A percentile compares a stretch with the other conserved stretches of the same genome.
These are phyloP conservation scores for Accipiter cooperii DNA, from an alignment of 2,113 vertebrate genomes.

Conservation along the genomic window DNA sequence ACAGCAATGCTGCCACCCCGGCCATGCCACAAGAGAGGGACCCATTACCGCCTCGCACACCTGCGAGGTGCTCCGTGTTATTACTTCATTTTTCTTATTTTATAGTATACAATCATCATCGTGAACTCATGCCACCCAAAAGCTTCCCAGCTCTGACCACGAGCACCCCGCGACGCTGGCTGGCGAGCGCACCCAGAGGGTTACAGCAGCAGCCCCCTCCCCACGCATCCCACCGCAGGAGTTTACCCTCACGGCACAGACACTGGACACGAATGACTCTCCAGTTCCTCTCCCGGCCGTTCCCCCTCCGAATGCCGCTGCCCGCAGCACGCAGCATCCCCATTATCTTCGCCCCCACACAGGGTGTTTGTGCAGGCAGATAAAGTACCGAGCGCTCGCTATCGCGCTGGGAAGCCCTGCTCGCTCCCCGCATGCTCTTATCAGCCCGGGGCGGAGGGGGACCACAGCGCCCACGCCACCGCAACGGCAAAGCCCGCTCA, in stretches of 20 bases:
- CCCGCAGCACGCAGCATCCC: accelerated
- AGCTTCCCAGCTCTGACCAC: background rate
- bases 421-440: background rate
- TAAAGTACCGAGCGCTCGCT: background rate
- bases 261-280: accelerated
- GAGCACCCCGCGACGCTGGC: accelerated
- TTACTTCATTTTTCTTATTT: background rate
- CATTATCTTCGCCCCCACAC: accelerated
- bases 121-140: background rate
- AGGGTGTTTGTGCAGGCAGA: background rate
- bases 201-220: background rate
- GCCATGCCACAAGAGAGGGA: background rate
- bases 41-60: background rate
- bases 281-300: accelerated
- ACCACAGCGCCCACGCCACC: accelerated
- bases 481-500: accelerated
- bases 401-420: background rate
- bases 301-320: background rate
- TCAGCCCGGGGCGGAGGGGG: background rate
- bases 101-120: background rate
- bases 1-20: accelerated
- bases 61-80: background rate
- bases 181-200: accelerated
- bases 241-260: background rate
- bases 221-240: accelerated